Percentiles rank a stretch among this genome's conserved stretches.
These are phyloP conservation scores for Nilaparvata lugens DNA, from an alignment of 1,140 invertebrate genomes.

Conservation along the genomic window DNA sequence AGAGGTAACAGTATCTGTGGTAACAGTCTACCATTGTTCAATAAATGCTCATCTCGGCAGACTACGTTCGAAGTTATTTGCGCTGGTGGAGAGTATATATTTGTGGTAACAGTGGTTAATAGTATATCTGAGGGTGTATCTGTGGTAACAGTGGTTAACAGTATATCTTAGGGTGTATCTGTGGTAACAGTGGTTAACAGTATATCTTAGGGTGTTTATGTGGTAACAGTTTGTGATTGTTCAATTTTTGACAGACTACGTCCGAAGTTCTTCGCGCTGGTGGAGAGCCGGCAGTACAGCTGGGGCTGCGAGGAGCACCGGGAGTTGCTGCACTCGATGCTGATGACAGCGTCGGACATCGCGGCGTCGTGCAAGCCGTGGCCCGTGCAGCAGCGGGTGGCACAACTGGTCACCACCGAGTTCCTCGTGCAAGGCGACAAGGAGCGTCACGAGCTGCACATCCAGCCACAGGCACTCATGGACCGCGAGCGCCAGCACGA, in stretches of 20 bases:
- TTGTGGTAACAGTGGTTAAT: no score
- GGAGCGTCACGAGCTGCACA: constrained; percentile 48
- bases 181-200: no score
- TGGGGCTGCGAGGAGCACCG: constrained; percentile 43
- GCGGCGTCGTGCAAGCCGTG: constrained; percentile 58
- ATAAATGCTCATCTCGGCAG: no score
- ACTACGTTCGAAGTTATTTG: no score
- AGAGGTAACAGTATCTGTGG: no score
- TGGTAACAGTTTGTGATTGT: no score
- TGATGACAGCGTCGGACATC: constrained; percentile 60
- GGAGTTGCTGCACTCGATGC: constrained; percentile 45
- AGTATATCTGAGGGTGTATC: no score
- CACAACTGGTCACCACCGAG: constrained; percentile 36
- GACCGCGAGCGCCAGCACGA: constrained; percentile 37
- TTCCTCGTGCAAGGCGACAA: constrained; percentile 48
- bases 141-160: no score
- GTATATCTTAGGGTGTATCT: no score
- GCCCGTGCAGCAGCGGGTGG: constrained; percentile 46
- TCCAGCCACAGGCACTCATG: constrained; percentile 38
- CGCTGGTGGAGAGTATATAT: no score
- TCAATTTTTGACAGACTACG: constrained; percentile 38
- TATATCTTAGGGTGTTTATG: no score
- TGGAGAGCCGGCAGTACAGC: constrained; percentile 39
- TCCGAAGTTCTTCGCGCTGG: constrained; percentile 44
- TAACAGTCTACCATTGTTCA: no score